phyloP scores from a whole-genome alignment of 2,797 vertebrate species.

The Microtus agrestis region DNA sequence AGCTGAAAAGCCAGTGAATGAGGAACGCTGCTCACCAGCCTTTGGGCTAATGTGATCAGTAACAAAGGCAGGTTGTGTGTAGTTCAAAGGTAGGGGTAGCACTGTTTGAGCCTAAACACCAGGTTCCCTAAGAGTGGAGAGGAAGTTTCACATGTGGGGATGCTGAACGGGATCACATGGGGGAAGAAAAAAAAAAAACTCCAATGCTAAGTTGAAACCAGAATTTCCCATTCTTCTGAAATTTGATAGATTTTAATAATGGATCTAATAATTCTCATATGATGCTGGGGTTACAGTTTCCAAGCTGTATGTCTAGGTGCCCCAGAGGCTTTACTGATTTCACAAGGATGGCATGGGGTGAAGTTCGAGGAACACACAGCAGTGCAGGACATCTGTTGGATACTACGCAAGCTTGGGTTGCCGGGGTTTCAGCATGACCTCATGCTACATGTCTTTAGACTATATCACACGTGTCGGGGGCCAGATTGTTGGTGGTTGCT shows the following conservation, averaged over 20 bases:
- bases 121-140: neutral
- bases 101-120: neutral
- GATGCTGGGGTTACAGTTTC: neutral
- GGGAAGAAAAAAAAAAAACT: neutral
- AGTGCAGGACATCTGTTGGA: neutral
- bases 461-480: slow-evolving; percentile 30
- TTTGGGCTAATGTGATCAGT: neutral
- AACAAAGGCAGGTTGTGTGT: neutral
- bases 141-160: neutral
- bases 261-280: neutral
- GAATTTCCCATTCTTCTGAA: neutral
- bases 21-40: neutral
- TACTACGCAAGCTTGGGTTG: neutral
- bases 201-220: slow-evolving; percentile 14
- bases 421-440: slow-evolving; percentile 51
- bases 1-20: neutral
- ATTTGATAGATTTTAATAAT: neutral
- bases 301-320: neutral
- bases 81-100: neutral
- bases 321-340: neutral
- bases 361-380: neutral
- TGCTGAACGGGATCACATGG: neutral
- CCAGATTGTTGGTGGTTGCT: slow-evolving; percentile 1
- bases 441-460: neutral
- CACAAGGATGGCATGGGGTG: neutral